phyloP scores from a whole-genome alignment of 2,113 vertebrate genomes.

The Amphiprion percula region DNA sequence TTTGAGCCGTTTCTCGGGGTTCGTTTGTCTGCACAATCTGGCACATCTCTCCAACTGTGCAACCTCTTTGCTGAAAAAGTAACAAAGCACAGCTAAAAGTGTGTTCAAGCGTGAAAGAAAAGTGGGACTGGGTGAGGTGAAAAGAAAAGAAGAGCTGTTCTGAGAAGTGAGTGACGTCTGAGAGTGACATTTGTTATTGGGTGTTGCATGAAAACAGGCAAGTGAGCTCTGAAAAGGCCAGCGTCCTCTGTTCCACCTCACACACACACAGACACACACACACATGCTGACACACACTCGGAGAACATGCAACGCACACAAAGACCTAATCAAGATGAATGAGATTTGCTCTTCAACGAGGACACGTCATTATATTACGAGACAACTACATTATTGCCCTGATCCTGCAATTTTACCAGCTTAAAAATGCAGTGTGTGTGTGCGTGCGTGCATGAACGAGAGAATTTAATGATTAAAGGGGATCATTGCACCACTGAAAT shows the following conservation, averaged over 20 bases:
- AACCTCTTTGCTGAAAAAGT: conserved; percentile 8
- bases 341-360: conserved; percentile 43
- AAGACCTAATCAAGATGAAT: conserved; percentile 62
- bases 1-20: conserved; percentile 19
- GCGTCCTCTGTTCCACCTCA: conserved; percentile 57
- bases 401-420: conserved; percentile 36
- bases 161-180: conserved; percentile 32
- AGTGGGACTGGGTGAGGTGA: conserved; percentile 5
- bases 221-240: conserved; percentile 41
- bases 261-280: background rate
- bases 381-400: conserved; percentile 57
- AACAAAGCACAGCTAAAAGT: conserved; percentile 16
- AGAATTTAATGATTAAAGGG: conserved; percentile 53
- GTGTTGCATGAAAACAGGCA: conserved; percentile 38
- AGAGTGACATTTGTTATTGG: conserved; percentile 49
- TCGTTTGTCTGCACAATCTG: conserved; percentile 48
- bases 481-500: conserved; percentile 49
- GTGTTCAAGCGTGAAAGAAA: conserved; percentile 17
- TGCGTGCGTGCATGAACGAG: background rate
- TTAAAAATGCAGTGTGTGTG: background rate
- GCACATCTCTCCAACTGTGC: conserved; percentile 23
- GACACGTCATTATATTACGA: conserved; percentile 50
- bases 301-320: conserved; percentile 8
- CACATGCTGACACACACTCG: background rate
- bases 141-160: conserved; percentile 10